Evolutionary conservation across 2,797 vertebrate species (phyloP).

Genomic region (Champsocephalus gunnari): DNA sequence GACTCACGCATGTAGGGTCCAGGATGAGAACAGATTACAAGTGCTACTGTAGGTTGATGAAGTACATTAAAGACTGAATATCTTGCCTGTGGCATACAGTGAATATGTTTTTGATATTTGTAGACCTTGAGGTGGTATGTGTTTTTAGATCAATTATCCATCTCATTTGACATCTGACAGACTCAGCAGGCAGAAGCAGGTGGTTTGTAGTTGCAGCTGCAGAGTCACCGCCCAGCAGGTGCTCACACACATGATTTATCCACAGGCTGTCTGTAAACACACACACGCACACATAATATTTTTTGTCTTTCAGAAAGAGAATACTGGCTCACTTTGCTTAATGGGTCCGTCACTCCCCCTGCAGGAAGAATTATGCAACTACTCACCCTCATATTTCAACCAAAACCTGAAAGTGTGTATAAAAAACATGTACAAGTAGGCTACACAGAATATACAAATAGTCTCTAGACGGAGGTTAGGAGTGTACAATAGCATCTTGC

Average conservation of each 20-base stretch:
- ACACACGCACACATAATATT: not conserved
- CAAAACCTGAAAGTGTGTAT: not conserved
- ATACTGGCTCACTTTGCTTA: not conserved
- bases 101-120: not conserved
- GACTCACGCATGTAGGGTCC: not conserved
- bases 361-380: slow-evolving; percentile 18
- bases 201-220: slow-evolving; percentile 45
- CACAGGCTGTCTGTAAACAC: not conserved
- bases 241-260: slow-evolving; percentile 21
- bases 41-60: not conserved
- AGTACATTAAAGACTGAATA: not conserved
- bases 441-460: not conserved
- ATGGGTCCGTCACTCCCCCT: slow-evolving; percentile 45
- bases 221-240: slow-evolving; percentile 40
- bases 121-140: not conserved
- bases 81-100: not conserved
- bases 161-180: slow-evolving; percentile 10
- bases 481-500: not conserved
- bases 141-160: not conserved
- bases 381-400: not conserved
- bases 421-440: not conserved
- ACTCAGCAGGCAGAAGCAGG: slow-evolving; percentile 32
- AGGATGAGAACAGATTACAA: not conserved
- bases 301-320: not conserved
- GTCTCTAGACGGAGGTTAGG: not conserved